Percentiles rank a stretch among this genome's conserved stretches.
These are phyloP conservation scores for Brachionus sp. DNA, from an alignment of 1,140 invertebrate species.

Conservation along the genomic window DNA sequence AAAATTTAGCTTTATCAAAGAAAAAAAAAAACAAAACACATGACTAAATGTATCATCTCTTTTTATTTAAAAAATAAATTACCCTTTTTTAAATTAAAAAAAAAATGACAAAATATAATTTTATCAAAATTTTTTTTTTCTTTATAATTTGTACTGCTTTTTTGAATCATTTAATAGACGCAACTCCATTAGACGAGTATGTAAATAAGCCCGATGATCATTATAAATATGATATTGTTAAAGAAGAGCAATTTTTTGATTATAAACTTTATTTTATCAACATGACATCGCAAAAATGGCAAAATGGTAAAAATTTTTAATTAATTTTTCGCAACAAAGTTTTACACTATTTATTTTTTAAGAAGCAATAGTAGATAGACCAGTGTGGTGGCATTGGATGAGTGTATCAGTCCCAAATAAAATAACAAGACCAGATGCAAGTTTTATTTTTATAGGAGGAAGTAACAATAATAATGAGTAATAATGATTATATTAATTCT, in stretches of 20 bases:
- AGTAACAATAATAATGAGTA: constrained; percentile 48
- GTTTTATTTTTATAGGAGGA: constrained; percentile 52
- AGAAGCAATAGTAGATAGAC: neutral
- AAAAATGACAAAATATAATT: neutral
- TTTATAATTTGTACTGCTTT: neutral
- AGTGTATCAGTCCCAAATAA: constrained; percentile 51
- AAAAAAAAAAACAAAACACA: neutral
- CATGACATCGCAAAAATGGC: constrained; percentile 54
- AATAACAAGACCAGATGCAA: constrained; percentile 48
- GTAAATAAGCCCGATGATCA: constrained; percentile 20
- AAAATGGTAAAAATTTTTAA: constrained; percentile 47
- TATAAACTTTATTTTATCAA: constrained; percentile 52
- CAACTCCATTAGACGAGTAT: constrained; percentile 45
- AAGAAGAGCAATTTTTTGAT: constrained; percentile 45
- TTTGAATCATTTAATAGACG: neutral
- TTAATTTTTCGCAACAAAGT: neutral
- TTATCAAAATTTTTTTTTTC: neutral
- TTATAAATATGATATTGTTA: constrained; percentile 46
- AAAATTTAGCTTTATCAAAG: neutral
- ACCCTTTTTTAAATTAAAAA: neutral
- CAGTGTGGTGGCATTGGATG: constrained; percentile 54
- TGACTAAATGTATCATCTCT: neutral
- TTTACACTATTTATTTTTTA: neutral
- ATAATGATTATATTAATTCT: too few relatives aligned
- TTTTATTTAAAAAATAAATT: neutral